Percentiles rank a stretch among this genome's conserved stretches.
Conservation (phyloP, 35 echinoderm and acorn worm species). For the Lytechinus pictus region DNA sequence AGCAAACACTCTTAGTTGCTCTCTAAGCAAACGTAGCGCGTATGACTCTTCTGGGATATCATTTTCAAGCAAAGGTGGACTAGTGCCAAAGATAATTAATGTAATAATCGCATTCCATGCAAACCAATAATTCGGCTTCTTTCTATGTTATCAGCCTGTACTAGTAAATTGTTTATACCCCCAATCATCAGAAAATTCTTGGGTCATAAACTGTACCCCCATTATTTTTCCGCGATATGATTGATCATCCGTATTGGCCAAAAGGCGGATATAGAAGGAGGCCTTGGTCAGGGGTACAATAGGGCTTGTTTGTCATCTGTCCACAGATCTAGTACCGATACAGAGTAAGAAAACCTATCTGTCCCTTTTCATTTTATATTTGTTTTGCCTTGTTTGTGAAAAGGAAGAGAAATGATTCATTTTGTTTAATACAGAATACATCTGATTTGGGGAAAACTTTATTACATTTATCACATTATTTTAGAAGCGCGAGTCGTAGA, state of each 20-base stretch:
- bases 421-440: too few species aligned
- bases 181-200: background rate
- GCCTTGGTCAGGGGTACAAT: background rate
- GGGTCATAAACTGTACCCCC: background rate
- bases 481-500: too few species aligned
- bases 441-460: too few species aligned
- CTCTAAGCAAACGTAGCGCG: background rate
- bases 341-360: too few species aligned
- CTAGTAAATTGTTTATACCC: background rate
- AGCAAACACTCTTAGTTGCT: background rate
- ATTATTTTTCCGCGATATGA: background rate
- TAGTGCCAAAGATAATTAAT: background rate
- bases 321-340: too few species aligned
- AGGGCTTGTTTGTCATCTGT: background rate
- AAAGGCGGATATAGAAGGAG: background rate
- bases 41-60: background rate
- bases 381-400: too few species aligned
- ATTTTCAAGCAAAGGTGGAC: background rate
- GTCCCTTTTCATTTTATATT: too few species aligned
- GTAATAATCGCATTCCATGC: background rate
- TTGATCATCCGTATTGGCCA: background rate
- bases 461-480: too few species aligned
- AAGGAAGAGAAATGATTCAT: too few species aligned
- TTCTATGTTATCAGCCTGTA: background rate
- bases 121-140: background rate